Evolutionary conservation across 2,888 invertebrate species (phyloP).

Genomic region (Microctonus hyperodae): DNA sequence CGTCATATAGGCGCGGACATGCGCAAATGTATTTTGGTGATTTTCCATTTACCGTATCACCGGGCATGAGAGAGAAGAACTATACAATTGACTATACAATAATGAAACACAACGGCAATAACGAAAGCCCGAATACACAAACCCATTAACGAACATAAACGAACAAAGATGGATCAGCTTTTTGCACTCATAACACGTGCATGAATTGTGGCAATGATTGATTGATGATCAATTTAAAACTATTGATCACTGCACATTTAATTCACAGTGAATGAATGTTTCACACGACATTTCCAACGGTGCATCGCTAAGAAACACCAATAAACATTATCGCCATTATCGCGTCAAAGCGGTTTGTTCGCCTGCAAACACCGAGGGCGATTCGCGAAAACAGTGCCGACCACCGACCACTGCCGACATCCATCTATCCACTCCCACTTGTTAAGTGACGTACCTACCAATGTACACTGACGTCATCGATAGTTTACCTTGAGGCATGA

Average conservation of each 20-base stretch:
- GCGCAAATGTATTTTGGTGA: slow-evolving; percentile 62
- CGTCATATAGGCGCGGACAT: slow-evolving; percentile 61
- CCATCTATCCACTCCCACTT: slow-evolving; percentile 63
- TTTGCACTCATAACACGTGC: slow-evolving; percentile 36
- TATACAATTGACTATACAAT: too few relatives aligned
- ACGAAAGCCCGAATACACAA: too few relatives aligned
- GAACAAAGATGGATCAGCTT: not conserved
- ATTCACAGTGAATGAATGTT: slow-evolving; percentile 19
- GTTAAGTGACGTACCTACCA: slow-evolving; percentile 63
- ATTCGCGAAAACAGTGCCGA: slow-evolving; percentile 55
- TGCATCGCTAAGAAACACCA: slow-evolving; percentile 50
- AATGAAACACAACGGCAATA: not conserved
- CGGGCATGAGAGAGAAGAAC: slow-evolving; percentile 25
- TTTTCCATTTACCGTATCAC: slow-evolving; percentile 57
- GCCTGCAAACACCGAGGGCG: slow-evolving; percentile 50
- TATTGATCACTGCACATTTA: not conserved
- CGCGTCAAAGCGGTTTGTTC: slow-evolving; percentile 46
- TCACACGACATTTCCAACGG: slow-evolving; percentile 34
- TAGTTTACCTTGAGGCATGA: slow-evolving; percentile 64
- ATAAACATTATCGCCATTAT: too few relatives aligned
- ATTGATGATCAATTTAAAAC: too few relatives aligned
- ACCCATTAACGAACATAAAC: too few relatives aligned
- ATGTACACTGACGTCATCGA: slow-evolving; percentile 64
- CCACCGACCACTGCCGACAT: too few relatives aligned
- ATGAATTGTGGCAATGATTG: slow-evolving; percentile 32